These are phyloP conservation scores for Apeltes quadracus DNA, from an alignment of 2,113 vertebrate species.

Conservation along the genomic window DNA sequence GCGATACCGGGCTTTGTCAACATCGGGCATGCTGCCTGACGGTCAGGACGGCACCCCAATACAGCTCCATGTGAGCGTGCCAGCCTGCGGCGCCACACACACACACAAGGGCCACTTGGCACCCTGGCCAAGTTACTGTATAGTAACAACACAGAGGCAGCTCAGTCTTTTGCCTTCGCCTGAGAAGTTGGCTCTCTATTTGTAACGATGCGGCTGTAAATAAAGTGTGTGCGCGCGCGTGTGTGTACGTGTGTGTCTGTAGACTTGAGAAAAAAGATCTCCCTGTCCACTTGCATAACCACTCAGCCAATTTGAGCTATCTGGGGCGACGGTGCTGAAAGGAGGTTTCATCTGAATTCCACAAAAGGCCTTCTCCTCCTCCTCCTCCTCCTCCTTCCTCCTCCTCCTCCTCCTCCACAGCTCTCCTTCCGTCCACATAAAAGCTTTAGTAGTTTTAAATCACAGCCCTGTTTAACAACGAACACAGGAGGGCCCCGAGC, in stretches of 20 bases:
- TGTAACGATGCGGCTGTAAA: constrained; percentile 46
- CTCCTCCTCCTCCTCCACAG: constrained; percentile 39
- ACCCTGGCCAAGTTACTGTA: constrained; percentile 50
- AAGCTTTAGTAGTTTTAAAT: constrained; percentile 70
- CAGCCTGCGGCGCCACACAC: constrained; percentile 66
- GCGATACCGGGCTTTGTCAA: constrained; percentile 81
- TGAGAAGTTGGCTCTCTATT: constrained; percentile 57
- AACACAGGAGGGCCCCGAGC: constrained; percentile 36
- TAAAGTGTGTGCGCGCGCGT: constrained; percentile 18
- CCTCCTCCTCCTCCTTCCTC: constrained; percentile 48
- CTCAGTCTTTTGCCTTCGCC: constrained; percentile 59
- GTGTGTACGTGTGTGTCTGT: constrained; percentile 1
- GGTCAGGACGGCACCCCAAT: constrained; percentile 68
- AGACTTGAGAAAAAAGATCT: constrained; percentile 30
- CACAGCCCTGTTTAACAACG: constrained; percentile 55
- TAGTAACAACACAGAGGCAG: constrained; percentile 51
- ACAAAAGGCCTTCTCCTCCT: constrained; percentile 34
- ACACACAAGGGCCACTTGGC: constrained; percentile 64
- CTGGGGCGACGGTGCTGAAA: constrained; percentile 60
- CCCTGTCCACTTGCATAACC: constrained; percentile 58
- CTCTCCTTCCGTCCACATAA: constrained; percentile 62
- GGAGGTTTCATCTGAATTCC: constrained; percentile 51
- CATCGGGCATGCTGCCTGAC: constrained; percentile 76
- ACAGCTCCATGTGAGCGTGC: constrained; percentile 64
- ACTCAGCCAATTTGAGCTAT: constrained; percentile 61